These are phyloP conservation scores for Uria aalge DNA, from an alignment of 2,113 vertebrate species.

Conservation along the genomic window DNA sequence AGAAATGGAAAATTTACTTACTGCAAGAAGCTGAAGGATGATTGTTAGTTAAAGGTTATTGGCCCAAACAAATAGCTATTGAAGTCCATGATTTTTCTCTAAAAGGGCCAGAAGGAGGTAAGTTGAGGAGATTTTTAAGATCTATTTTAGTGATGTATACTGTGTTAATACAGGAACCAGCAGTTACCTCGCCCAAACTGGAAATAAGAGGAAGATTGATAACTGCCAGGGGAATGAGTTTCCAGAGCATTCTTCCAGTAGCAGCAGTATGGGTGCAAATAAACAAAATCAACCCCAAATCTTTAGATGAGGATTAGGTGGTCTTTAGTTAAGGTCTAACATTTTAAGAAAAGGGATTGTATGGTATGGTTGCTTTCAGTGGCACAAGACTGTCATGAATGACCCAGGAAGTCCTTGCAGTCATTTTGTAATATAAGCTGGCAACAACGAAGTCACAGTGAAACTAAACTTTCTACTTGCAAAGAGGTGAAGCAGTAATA, in stretches of 20 bases:
- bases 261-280: neutral
- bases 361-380: neutral
- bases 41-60: neutral
- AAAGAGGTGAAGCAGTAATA: neutral
- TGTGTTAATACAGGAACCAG: neutral
- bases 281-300: neutral
- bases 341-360: neutral
- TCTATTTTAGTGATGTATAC: neutral
- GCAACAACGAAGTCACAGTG: neutral
- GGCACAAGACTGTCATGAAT: neutral
- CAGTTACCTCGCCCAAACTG: neutral
- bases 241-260: neutral
- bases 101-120: neutral
- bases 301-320: neutral
- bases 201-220: neutral
- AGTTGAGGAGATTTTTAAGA: neutral
- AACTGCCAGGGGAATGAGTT: neutral
- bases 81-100: neutral
- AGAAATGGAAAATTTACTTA: neutral
- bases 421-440: neutral
- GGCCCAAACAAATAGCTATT: neutral
- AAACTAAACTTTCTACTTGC: neutral
- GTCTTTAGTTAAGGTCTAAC: neutral
- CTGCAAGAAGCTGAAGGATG: neutral
- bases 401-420: neutral